Base-by-base conservation (phyloP, 37 sponge, comb jelly and placozoan species). In the Aphrocallistes beatrix region DNA sequence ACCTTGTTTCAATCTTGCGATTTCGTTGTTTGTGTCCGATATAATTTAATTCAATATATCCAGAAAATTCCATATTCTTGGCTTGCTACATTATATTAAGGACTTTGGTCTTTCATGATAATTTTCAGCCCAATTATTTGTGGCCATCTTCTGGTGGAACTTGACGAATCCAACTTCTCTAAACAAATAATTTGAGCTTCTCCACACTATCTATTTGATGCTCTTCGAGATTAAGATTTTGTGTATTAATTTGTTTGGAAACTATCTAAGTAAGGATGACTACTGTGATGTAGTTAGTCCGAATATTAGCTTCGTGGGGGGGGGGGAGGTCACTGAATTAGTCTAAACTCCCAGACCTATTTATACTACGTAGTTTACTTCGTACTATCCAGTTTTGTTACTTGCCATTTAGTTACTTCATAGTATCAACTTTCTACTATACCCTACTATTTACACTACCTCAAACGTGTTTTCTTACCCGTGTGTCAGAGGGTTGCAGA, bases 1-100 rank as follows among this genome's bases (percentile, higher is more conserved):
- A 60, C 75, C 75, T 60, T 60, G 28, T 60, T 60, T 60, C n/a
- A 60, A 60, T 60, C 75, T 60, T 60, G 75, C 75, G 21, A 60
- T 60, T 60, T 60, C 75, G 75, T 60, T 60, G 75, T 60, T 28
- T 60, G 75, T 60, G 34, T 60, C 75, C 75, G 21, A 3, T 60
- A 60, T 60, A 60, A 60, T 60, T 60, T 30, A n/a, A 60, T 60
- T 60, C 75, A 60, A 28, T 60, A 13, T 60, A 60, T 28, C 75
- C 75, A 60, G 75, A 60, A 60, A 60, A 32, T 60, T 60, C 75
- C 75, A 42, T 42, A 42, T 42, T 42, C 45, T 42, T 42, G 10
- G 45, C 45, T 42, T 42, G 45, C 45, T 42, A 42, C 45, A 42
- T 42, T 42, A 42, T 42, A 42, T 42, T 42, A 42, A 42, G 45